Evolutionary conservation across 2,888 invertebrate genomes (phyloP).

Genomic region (Apeira syringaria): DNA sequence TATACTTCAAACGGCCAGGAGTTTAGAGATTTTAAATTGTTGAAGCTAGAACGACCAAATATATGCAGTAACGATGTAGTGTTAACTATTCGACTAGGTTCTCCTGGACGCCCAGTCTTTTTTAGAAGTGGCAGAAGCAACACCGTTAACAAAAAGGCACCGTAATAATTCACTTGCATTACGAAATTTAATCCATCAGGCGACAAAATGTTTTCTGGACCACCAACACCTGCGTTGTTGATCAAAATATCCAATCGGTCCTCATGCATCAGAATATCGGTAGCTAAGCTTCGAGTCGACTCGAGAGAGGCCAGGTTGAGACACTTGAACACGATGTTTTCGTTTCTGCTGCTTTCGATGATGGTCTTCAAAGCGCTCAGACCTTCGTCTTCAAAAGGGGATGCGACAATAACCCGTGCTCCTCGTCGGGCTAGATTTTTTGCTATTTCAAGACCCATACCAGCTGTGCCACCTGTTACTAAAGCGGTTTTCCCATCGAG

Average conservation of each 20-base stretch:
- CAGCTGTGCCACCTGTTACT: constrained; percentile 62
- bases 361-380: constrained; percentile 78
- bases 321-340: constrained; percentile 85
- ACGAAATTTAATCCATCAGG: constrained; percentile 92
- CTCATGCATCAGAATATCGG: constrained; percentile 87
- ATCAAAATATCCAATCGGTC: constrained; percentile 89
- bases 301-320: constrained; percentile 88
- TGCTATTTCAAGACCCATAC: constrained; percentile 59
- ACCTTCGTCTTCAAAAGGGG: constrained; percentile 58
- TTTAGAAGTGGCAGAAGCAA: constrained; percentile 91
- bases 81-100: constrained; percentile 88
- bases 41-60: constrained; percentile 85
- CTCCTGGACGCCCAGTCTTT: constrained; percentile 68
- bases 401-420: constrained; percentile 59
- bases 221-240: constrained; percentile 93
- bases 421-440: constrained; percentile 56
- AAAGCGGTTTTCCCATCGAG: constrained; percentile 47
- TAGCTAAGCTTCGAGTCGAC: constrained; percentile 90
- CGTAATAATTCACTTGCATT: constrained; percentile 96
- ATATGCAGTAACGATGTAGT: constrained; percentile 89
- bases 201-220: constrained; percentile 61
- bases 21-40: constrained; percentile 82
- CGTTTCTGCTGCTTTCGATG: constrained; percentile 83
- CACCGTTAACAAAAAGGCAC: constrained; percentile 94
- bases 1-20: constrained; percentile 53